A percentile compares a stretch with the other conserved stretches of the same genome.
phyloP scores from a whole-genome alignment of 2,888 invertebrate species.

The Thereva unica region DNA sequence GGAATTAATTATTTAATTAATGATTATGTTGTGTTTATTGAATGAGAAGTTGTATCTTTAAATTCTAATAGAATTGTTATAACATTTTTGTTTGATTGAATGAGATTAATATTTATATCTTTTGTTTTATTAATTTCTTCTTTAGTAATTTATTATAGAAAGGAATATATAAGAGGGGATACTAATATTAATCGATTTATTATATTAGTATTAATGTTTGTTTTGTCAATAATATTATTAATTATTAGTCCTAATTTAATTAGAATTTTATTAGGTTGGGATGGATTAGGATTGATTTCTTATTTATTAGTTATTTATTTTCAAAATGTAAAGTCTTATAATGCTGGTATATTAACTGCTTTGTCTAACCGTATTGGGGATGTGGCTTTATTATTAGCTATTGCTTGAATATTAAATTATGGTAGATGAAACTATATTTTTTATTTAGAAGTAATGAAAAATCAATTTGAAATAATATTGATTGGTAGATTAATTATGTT shows the following conservation, averaged over 20 bases:
- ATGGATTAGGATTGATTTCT: conserved; percentile 73
- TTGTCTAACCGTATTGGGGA: conserved; percentile 76
- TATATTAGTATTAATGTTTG: conserved; percentile 68
- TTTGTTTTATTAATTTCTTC: conserved; percentile 70
- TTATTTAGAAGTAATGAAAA: conserved; percentile 61
- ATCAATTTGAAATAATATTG: conserved; percentile 58
- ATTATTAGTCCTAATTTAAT: conserved; percentile 72
- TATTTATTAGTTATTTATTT: conserved; percentile 67
- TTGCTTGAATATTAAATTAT: conserved; percentile 64
- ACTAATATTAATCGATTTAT: conserved; percentile 67
- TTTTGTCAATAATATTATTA: conserved; percentile 68
- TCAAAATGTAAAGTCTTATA: conserved; percentile 68
- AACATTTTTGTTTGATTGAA: conserved; percentile 67
- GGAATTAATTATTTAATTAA: conserved; percentile 60
- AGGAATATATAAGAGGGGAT: conserved; percentile 66
- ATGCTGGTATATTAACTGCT: conserved; percentile 73
- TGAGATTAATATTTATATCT: conserved; percentile 66
- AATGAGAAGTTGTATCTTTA: conserved; percentile 63
- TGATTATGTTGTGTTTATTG: conserved; percentile 60
- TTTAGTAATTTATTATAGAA: conserved; percentile 67
- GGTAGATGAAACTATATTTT: conserved; percentile 62
- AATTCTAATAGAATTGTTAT: conserved; percentile 60
- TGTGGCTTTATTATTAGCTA: conserved; percentile 66
- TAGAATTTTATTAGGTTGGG: conserved; percentile 73
- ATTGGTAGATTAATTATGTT: conserved; percentile 59